Conservation (phyloP, 2,888 invertebrate genomes). For the Willowsia nigromaculata region DNA sequence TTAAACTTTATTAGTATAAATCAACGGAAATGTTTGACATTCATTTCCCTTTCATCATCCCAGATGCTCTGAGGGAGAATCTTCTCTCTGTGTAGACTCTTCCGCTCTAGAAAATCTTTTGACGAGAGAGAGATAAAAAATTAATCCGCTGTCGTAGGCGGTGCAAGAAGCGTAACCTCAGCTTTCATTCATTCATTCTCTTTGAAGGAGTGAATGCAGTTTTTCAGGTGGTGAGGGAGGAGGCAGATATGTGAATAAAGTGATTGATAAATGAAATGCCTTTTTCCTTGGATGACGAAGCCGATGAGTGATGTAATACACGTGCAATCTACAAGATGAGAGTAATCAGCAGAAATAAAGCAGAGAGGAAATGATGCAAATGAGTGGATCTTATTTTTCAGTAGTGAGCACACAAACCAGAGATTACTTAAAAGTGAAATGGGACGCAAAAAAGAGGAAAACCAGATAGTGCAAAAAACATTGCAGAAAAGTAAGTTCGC, state of each 20-base stretch:
- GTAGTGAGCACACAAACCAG: neutral
- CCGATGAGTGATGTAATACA: neutral
- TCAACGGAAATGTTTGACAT: slow-evolving; percentile 35
- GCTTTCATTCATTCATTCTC: neutral
- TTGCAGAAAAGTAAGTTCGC: neutral
- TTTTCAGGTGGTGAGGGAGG: neutral
- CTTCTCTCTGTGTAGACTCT: no score
- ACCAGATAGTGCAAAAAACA: neutral
- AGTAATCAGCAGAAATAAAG: neutral
- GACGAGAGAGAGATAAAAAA: neutral
- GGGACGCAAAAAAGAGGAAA: no score
- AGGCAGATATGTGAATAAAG: neutral
- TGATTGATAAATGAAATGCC: no score
- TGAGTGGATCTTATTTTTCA: no score
- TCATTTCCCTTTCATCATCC: slow-evolving; percentile 37
- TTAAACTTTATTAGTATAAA: neutral
- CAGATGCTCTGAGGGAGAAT: neutral
- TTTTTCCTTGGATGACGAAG: no score
- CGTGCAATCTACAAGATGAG: no score
- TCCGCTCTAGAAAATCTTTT: neutral
- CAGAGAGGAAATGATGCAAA: no score
- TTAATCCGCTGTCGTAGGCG: neutral
- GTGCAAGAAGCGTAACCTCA: neutral
- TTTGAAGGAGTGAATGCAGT: neutral
- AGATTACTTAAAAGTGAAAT: no score